phyloP scores from a whole-genome alignment of 2,888 invertebrate species.

The Lasioglossum leucozonium region DNA sequence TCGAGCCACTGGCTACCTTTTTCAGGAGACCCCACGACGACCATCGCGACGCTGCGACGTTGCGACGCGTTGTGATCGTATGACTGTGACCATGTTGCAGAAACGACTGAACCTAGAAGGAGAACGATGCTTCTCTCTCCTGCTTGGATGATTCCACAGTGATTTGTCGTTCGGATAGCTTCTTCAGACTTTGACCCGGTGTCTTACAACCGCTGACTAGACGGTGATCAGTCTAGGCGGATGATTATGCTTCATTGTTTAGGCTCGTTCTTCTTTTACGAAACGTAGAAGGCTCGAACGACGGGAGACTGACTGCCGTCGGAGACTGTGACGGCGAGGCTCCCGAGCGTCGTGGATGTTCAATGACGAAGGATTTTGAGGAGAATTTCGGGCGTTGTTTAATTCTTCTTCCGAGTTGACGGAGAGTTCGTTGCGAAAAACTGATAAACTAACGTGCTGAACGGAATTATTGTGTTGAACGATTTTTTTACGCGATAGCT shows the following conservation, averaged over 20 bases:
- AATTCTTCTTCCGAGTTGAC: neutral
- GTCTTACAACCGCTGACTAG: neutral
- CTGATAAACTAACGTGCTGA: neutral
- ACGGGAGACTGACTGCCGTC: neutral
- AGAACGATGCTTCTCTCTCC: neutral
- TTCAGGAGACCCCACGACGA: neutral
- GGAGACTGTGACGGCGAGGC: neutral
- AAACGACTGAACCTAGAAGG: neutral
- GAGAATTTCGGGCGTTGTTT: neutral
- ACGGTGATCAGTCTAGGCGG: neutral
- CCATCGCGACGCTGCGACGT: neutral
- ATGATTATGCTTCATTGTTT: neutral
- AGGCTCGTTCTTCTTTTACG: neutral
- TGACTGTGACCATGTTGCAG: neutral
- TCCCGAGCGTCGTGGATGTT: neutral
- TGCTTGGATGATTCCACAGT: neutral
- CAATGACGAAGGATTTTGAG: neutral
- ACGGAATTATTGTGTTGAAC: neutral
- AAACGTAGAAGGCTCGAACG: neutral
- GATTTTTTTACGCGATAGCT: neutral
- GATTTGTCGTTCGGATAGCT: neutral
- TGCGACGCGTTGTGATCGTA: neutral
- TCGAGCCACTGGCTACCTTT: neutral
- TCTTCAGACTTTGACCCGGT: neutral
- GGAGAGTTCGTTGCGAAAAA: neutral